Percentiles rank a stretch among this genome's conserved stretches.
These are phyloP conservation scores for Eristalis intricaria DNA, from an alignment of 2,888 invertebrate species.

Conservation along the genomic window DNA sequence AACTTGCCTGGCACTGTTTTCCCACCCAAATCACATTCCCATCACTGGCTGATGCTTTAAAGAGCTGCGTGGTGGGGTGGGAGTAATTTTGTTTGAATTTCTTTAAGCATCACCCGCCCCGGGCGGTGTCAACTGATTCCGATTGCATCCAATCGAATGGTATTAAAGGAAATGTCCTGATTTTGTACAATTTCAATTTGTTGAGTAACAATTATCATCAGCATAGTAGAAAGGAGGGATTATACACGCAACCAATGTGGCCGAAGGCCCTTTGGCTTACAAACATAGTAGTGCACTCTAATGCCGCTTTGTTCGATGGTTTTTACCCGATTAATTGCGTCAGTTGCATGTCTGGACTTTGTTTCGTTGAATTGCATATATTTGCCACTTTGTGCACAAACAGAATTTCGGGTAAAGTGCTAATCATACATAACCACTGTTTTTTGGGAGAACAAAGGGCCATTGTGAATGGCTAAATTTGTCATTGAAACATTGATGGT, in stretches of 20 bases:
- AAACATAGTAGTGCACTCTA: not conserved
- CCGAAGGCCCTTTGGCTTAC: not conserved
- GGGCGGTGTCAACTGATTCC: conserved; percentile 18
- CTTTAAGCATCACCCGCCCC: not conserved
- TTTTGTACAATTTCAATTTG: conserved; percentile 15
- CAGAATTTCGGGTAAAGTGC: not conserved
- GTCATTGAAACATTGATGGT: not conserved
- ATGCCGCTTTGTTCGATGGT: not conserved
- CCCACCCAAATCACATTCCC: conserved; percentile 12
- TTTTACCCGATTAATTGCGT: not conserved
- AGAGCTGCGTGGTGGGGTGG: not conserved
- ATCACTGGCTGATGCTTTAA: conserved; percentile 15
- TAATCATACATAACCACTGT: not conserved
- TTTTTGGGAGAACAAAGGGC: not conserved
- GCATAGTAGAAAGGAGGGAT: not conserved
- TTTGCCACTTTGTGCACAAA: not conserved
- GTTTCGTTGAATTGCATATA: not conserved
- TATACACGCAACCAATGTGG: not conserved
- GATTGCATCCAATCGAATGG: conserved; percentile 37
- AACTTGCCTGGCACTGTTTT: not conserved
- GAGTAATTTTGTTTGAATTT: conserved; percentile 5
- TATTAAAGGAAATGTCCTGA: conserved; percentile 29
- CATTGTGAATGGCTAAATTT: not conserved
- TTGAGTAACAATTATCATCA: not conserved
- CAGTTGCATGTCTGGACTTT: not conserved